Conservation (phyloP, 2,113 vertebrate species). For the Oreochromis aureus region DNA sequence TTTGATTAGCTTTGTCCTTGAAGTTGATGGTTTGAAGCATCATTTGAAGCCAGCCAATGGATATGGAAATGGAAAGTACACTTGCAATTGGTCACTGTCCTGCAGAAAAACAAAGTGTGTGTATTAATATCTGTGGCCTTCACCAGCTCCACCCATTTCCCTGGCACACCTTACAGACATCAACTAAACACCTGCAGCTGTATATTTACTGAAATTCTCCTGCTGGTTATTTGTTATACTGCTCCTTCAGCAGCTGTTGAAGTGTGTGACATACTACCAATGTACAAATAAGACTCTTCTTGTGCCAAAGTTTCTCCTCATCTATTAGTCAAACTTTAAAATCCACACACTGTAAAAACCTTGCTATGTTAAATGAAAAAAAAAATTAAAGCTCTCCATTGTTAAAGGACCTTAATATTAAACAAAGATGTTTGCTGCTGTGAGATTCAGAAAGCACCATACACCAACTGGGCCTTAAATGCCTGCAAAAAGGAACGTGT, state of each 20-base stretch:
- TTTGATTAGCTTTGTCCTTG: background rate
- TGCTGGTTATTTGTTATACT: background rate
- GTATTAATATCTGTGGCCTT: background rate
- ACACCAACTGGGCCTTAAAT: background rate
- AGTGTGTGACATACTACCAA: background rate
- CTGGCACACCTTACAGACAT: background rate
- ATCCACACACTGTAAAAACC: background rate
- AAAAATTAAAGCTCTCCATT: background rate
- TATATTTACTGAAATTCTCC: background rate
- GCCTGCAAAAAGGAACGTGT: background rate
- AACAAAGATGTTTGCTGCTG: background rate
- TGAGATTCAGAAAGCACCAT: background rate
- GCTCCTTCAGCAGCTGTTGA: background rate
- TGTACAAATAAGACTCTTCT: background rate
- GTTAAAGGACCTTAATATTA: background rate
- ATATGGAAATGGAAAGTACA: background rate
- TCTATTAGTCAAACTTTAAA: background rate
- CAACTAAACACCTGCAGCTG: fast-evolving
- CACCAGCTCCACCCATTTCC: fast-evolving
- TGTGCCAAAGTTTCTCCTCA: background rate
- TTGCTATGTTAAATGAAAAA: background rate
- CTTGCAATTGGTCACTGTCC: background rate
- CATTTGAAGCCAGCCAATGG: background rate
- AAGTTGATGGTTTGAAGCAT: background rate
- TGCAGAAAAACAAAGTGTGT: background rate